phyloP scores from a whole-genome alignment of 2,888 invertebrate genomes.

The Tetranychus piercei region DNA sequence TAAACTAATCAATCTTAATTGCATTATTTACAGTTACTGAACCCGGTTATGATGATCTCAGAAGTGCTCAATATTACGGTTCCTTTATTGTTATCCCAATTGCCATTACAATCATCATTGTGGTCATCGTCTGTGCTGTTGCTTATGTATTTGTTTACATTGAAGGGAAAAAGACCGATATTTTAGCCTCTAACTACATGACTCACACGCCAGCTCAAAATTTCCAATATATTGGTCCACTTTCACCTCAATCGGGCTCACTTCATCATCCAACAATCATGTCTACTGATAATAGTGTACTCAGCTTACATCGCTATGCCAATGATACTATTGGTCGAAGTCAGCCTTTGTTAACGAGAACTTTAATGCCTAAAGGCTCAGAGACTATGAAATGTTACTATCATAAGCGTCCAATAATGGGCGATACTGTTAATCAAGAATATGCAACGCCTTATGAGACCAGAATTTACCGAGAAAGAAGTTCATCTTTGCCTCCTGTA shows the following conservation, averaged over 20 bases:
- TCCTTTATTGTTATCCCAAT: constrained; percentile 17
- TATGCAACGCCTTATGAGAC: background rate
- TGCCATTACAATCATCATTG: constrained; percentile 17
- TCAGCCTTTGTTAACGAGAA: background rate
- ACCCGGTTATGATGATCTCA: background rate
- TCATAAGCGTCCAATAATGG: background rate
- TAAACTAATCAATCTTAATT: too few species aligned
- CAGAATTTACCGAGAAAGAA: background rate
- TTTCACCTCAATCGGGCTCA: background rate
- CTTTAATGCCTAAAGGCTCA: background rate
- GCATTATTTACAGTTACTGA: too few species aligned
- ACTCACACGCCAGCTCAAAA: constrained; percentile 15
- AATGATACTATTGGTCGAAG: background rate
- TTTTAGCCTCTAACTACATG: constrained; percentile 6
- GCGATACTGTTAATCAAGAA: background rate
- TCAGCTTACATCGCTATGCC: background rate
- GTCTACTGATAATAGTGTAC: background rate
- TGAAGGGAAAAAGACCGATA: constrained; percentile 18
- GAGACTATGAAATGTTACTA: background rate
- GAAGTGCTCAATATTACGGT: constrained; percentile 8
- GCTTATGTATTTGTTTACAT: constrained; percentile 21
- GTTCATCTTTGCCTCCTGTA: background rate
- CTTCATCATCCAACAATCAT: background rate
- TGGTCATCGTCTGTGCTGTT: constrained; percentile 19
- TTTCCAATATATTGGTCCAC: constrained; percentile 12